These are phyloP conservation scores for Anguilla obscura DNA, from an alignment of 2,797 vertebrate genomes.

Conservation along the genomic window DNA sequence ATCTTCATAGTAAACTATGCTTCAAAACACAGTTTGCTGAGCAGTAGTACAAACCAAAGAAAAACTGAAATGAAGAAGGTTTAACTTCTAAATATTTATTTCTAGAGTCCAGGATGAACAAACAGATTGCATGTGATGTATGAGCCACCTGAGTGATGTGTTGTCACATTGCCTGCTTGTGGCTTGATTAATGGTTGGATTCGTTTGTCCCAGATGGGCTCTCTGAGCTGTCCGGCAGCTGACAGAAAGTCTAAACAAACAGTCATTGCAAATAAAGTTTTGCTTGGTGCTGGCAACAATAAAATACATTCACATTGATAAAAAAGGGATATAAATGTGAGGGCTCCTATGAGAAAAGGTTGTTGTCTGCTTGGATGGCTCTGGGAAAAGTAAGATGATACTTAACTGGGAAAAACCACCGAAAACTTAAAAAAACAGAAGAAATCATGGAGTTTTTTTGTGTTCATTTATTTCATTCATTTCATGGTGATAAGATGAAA, in stretches of 20 bases:
- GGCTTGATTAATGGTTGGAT: slow-evolving; percentile 14
- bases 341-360: neutral
- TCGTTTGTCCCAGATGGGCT: neutral
- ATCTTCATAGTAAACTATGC: too few species aligned
- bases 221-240: slow-evolving; percentile 14
- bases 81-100: neutral
- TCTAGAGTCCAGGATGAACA: neutral
- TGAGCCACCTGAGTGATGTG: neutral
- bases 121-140: neutral
- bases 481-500: too few species aligned
- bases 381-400: too few species aligned
- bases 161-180: slow-evolving; percentile 11
- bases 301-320: neutral
- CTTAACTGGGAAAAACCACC: too few species aligned
- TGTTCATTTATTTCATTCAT: too few species aligned
- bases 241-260: slow-evolving; percentile 2
- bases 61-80: neutral
- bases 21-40: neutral
- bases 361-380: neutral
- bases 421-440: too few species aligned
- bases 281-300: neutral
- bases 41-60: neutral
- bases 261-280: neutral
- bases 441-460: too few species aligned
- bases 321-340: neutral